Conservation (phyloP, 1,140 invertebrate genomes). For the Platorchestia sp. region DNA sequence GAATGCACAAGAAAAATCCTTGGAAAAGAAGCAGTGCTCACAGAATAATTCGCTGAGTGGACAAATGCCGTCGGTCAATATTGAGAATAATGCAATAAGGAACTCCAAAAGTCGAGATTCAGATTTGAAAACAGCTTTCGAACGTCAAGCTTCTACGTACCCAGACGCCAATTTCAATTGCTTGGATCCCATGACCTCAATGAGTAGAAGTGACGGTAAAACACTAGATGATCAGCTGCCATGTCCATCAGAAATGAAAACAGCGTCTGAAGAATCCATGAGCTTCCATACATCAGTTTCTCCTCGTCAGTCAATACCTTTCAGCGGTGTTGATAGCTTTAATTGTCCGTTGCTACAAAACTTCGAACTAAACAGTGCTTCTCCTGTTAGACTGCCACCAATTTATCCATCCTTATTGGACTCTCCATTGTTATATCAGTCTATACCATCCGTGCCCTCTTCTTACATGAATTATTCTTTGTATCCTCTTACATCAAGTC, state of each 20-base stretch:
- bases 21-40: neutral
- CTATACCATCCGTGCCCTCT: neutral
- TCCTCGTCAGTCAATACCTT: neutral
- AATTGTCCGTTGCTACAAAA: neutral
- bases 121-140: neutral
- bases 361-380: neutral
- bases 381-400: neutral
- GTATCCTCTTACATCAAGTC: conserved; percentile 18
- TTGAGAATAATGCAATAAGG: neutral
- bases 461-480: neutral
- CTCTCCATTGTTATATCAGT: neutral
- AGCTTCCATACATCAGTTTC: neutral
- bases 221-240: neutral
- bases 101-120: neutral
- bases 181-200: neutral
- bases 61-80: neutral
- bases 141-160: neutral
- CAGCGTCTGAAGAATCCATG: neutral
- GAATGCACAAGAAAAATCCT: neutral
- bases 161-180: neutral
- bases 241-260: neutral
- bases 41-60: neutral
- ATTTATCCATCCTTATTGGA: conserved; percentile 32
- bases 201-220: neutral
- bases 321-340: neutral